Percentiles rank a stretch among this genome's conserved stretches.
Conservation (phyloP, 2,797 vertebrate genomes). For the Mus caroli region DNA sequence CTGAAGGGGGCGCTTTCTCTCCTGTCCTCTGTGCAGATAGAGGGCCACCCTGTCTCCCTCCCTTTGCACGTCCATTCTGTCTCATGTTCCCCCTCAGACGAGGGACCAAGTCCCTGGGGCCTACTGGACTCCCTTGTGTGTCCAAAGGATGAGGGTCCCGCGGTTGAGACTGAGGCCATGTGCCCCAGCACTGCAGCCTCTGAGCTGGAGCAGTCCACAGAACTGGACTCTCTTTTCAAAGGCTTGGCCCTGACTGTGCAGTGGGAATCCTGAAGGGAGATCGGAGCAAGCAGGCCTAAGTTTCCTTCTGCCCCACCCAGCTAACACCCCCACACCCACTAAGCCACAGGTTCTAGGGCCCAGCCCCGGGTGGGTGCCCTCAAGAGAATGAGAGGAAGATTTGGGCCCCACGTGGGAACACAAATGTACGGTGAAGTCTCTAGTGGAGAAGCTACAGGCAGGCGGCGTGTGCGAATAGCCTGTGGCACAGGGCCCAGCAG, state of each 20-base stretch:
- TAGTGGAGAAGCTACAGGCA: fast-evolving
- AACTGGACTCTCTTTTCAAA: constrained; percentile 83
- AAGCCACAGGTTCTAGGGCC: fast-evolving
- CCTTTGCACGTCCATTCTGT: constrained; percentile 34
- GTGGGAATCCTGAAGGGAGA: constrained; percentile 84
- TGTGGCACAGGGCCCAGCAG: too few species aligned
- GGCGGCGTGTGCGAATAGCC: fast-evolving
- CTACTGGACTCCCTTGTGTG: constrained; percentile 80
- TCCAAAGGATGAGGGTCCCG: constrained; percentile 37
- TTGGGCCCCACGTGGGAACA: fast-evolving
- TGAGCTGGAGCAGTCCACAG: constrained; percentile 18
- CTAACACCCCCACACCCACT: not conserved
- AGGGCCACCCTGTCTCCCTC: not conserved
- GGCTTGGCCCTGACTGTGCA: constrained; percentile 86
- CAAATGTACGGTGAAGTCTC: fast-evolving
- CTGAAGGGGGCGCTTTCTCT: constrained; percentile 10
- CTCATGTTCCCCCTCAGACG: not conserved
- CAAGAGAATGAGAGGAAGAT: not conserved
- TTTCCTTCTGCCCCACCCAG: not conserved
- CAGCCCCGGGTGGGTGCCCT: fast-evolving
- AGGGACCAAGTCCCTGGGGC: not conserved
- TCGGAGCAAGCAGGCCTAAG: too few species aligned
- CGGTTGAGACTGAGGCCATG: not conserved
- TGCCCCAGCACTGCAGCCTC: not conserved
- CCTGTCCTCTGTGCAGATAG: constrained; percentile 50